Percentiles rank a stretch among this genome's conserved stretches.
Evolutionary conservation across 1,140 invertebrate species (phyloP).

Genomic region (Diachasmimorpha longicaudata): DNA sequence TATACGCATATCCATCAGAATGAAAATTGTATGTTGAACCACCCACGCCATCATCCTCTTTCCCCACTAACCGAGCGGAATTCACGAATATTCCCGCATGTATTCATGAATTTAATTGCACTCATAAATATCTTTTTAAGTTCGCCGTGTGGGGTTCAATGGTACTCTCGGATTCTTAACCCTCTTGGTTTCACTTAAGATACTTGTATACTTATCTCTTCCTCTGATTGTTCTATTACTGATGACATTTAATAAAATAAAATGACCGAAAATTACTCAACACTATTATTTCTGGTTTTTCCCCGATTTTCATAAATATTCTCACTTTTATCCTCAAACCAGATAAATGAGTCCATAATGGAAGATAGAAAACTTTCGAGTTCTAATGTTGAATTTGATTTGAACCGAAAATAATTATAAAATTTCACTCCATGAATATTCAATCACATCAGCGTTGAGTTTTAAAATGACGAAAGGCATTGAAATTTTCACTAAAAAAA

Average conservation of each 20-base stretch:
- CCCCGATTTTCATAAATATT: too few relatives aligned
- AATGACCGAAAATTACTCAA: too few relatives aligned
- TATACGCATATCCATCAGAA: not conserved
- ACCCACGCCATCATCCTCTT: constrained; percentile 32
- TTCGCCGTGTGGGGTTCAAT: not conserved
- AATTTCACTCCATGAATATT: too few relatives aligned
- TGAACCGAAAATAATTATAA: too few relatives aligned
- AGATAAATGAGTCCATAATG: too few relatives aligned
- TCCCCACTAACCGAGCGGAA: constrained; percentile 28
- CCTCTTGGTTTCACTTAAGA: not conserved
- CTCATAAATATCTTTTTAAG: constrained; percentile 46
- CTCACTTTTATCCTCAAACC: too few relatives aligned
- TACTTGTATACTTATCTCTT: not conserved
- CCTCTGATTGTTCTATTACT: not conserved
- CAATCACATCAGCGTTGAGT: too few relatives aligned
- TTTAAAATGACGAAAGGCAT: too few relatives aligned
- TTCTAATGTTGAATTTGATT: too few relatives aligned
- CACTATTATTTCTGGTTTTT: too few relatives aligned
- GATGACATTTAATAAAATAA: not conserved
- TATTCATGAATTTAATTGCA: constrained; percentile 51
- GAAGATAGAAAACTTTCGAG: too few relatives aligned
- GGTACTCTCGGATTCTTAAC: not conserved
- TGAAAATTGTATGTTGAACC: constrained; percentile 33
- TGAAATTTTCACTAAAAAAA: too few relatives aligned
- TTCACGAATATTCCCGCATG: constrained; percentile 37